These are phyloP conservation scores for Rotaria magnacalcarata DNA, from an alignment of 2,888 invertebrate species.

Conservation along the genomic window DNA sequence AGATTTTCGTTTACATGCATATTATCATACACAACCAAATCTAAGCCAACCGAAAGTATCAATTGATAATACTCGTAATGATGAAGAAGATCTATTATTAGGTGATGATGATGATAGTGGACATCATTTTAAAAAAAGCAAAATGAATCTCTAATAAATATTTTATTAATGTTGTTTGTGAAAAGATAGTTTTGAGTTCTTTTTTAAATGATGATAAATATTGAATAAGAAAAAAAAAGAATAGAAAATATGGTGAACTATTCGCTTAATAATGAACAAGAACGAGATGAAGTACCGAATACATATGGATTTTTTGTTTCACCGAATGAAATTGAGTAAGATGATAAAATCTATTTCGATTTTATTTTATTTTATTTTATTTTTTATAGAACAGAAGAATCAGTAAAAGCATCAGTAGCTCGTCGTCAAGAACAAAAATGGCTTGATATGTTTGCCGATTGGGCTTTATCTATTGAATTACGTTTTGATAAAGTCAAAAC, in stretches of 20 bases:
- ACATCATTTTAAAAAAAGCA: not conserved
- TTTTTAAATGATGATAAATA: not conserved
- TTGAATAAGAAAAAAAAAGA: not conserved
- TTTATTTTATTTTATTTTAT: not conserved
- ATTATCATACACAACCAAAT: slow-evolving; percentile 28
- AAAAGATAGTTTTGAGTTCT: not conserved
- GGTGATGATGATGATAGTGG: not conserved
- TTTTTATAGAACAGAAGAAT: slow-evolving; percentile 2
- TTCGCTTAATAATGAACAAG: not conserved
- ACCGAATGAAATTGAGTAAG: slow-evolving; percentile 25
- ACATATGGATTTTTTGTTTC: slow-evolving; percentile 33
- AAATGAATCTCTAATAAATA: not conserved
- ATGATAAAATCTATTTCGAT: no score
- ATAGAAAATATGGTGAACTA: not conserved
- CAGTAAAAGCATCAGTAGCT: slow-evolving; percentile 63
- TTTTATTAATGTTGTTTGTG: not conserved
- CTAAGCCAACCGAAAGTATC: not conserved
- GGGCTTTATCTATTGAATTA: slow-evolving; percentile 81
- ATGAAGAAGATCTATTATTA: not conserved
- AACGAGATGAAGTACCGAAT: slow-evolving; percentile 22
- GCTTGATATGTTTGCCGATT: slow-evolving; percentile 88
- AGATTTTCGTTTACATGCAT: slow-evolving; percentile 1
- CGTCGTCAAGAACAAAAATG: slow-evolving; percentile 88
- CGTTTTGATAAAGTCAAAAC: slow-evolving; percentile 63
- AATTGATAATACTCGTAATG: not conserved